Evolutionary conservation across 2,888 invertebrate genomes (phyloP).

Genomic region (Megalurothrips usitatus): DNA sequence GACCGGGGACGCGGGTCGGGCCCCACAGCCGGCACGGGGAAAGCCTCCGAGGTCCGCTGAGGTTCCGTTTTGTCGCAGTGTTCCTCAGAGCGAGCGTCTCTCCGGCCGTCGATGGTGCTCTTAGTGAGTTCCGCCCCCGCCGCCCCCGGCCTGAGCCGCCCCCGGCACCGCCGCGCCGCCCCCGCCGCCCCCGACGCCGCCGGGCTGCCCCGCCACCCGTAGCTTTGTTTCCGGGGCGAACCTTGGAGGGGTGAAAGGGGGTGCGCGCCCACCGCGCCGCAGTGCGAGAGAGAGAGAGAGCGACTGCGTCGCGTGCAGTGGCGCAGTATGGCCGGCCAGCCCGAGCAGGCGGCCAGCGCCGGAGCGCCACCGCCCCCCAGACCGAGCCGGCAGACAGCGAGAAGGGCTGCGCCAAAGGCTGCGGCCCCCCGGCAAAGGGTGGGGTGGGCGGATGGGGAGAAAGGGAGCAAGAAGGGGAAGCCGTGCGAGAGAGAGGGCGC

Average conservation of each 20-base stretch:
- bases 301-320: neutral
- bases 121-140: conserved; percentile 6
- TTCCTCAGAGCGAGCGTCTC: neutral
- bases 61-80: neutral
- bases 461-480: neutral
- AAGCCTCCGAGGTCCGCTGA: too few species aligned
- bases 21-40: too few species aligned
- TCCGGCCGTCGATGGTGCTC: conserved; percentile 1
- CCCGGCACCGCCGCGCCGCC: neutral
- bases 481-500: too few species aligned
- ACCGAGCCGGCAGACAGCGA: neutral
- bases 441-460: neutral
- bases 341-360: conserved; percentile 1
- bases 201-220: conserved; percentile 6
- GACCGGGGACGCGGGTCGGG: too few species aligned
- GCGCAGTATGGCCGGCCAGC: conserved; percentile 14
- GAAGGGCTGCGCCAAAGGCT: neutral
- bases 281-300: neutral
- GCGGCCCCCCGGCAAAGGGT: too few species aligned
- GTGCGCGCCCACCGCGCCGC: neutral
- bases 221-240: conserved; percentile 15
- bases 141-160: neutral
- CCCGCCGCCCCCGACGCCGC: neutral
- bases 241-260: conserved; percentile 3
- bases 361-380: neutral